phyloP scores from a whole-genome alignment of 2,888 invertebrate genomes.

The Heliconius hortense region DNA sequence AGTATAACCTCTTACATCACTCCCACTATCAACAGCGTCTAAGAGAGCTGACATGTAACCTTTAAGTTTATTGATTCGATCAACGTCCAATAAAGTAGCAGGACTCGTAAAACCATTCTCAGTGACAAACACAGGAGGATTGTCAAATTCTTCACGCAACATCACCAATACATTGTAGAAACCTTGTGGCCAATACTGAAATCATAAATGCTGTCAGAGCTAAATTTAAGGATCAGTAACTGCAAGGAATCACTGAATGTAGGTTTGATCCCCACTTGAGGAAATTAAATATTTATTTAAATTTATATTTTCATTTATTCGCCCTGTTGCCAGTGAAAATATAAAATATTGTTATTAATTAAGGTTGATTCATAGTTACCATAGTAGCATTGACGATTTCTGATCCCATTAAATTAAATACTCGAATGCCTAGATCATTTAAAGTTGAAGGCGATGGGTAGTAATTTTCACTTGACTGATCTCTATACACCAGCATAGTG shows the following conservation, averaged over 20 bases:
- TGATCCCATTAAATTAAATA: neutral
- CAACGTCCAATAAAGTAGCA: slow-evolving; percentile 10
- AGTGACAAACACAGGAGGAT: slow-evolving; percentile 35
- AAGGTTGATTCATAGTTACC: neutral
- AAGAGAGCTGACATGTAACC: slow-evolving; percentile 13
- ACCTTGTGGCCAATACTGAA: slow-evolving; percentile 75
- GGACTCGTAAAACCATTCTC: slow-evolving; percentile 27
- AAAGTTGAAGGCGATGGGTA: slow-evolving; percentile 47
- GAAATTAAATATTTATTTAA: too few relatives aligned
- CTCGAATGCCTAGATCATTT: slow-evolving; percentile 47
- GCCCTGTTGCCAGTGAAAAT: neutral
- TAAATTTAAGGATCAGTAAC: too few relatives aligned
- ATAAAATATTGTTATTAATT: neutral
- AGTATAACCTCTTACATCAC: slow-evolving; percentile 22
- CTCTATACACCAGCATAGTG: slow-evolving; percentile 56
- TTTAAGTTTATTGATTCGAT: neutral
- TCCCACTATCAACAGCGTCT: slow-evolving; percentile 13
- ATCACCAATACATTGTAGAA: slow-evolving; percentile 75
- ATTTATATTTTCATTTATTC: too few relatives aligned
- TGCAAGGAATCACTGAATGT: too few relatives aligned
- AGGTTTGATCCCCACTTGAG: too few relatives aligned
- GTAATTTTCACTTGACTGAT: slow-evolving; percentile 46
- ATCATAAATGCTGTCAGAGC: neutral
- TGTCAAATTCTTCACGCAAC: slow-evolving; percentile 59
- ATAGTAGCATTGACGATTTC: neutral